Conservation (phyloP, 2,797 vertebrate species). For the Vespertilio murinus region DNA sequence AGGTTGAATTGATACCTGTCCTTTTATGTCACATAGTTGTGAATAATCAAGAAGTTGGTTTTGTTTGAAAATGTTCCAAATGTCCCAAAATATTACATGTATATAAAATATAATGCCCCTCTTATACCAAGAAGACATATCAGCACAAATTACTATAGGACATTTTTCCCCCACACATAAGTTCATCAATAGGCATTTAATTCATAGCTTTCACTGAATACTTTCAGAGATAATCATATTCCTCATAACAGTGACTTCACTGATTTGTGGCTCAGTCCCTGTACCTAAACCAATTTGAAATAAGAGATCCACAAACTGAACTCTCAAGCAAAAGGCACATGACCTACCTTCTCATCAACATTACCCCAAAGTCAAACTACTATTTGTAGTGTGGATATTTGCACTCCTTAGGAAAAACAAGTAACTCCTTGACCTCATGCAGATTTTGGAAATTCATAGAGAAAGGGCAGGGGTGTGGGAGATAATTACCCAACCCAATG, state of each 20-base stretch:
- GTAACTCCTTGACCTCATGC: neutral
- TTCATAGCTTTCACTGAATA: neutral
- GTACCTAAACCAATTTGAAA: neutral
- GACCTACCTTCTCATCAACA: neutral
- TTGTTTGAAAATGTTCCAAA: slow-evolving; percentile 12
- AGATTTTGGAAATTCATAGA: neutral
- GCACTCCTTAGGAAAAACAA: neutral
- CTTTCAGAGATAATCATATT: neutral
- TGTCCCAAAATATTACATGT: neutral
- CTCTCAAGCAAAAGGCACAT: neutral
- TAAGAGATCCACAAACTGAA: neutral
- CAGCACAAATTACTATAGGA: neutral
- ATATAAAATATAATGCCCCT: neutral
- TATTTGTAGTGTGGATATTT: neutral
- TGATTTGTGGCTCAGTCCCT: neutral
- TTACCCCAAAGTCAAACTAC: neutral
- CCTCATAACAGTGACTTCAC: neutral
- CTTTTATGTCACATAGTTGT: neutral
- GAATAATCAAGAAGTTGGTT: neutral
- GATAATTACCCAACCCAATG: neutral
- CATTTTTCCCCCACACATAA: neutral
- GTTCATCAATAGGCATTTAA: neutral
- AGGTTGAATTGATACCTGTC: neutral
- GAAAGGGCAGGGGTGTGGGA: neutral
- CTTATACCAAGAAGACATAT: neutral